A percentile compares a stretch with the other conserved stretches of the same genome.
Conservation (phyloP, 2,888 invertebrate genomes). For the Vanessa cardui region DNA sequence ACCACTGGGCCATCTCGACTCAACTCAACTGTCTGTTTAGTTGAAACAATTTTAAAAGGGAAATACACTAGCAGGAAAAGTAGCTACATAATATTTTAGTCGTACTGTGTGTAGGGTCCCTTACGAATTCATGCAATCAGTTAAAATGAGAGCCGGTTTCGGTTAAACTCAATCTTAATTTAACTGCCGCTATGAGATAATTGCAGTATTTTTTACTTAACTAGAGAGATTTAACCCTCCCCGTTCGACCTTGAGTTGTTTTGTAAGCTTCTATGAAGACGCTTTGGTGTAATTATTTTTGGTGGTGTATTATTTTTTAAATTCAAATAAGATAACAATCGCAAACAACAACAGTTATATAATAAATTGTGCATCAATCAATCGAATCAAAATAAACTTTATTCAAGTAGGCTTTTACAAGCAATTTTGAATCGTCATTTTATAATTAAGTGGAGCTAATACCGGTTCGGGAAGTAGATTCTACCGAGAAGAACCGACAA, state of each 20-base stretch:
- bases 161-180: constrained; percentile 55
- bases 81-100: neutral
- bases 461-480: too few relatives aligned
- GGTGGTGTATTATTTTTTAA: neutral
- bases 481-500: too few relatives aligned
- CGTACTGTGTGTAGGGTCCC: constrained; percentile 27
- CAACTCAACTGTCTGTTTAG: too few relatives aligned
- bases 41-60: neutral
- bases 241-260: constrained; percentile 27
- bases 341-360: too few relatives aligned
- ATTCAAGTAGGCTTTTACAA: too few relatives aligned
- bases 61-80: neutral
- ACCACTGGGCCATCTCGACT: too few relatives aligned
- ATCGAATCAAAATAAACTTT: too few relatives aligned
- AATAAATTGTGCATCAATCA: too few relatives aligned
- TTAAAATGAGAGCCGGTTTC: constrained; percentile 42
- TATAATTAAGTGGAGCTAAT: too few relatives aligned
- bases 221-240: constrained; percentile 27
- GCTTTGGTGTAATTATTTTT: neutral
- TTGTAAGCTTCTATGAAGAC: constrained; percentile 6
- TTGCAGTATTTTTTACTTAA: constrained; percentile 47
- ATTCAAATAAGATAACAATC: too few relatives aligned
- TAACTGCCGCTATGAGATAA: constrained; percentile 55
- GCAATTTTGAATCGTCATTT: too few relatives aligned
- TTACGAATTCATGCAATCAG: constrained; percentile 43